Evolutionary conservation across 2,797 vertebrate genomes (phyloP).

Genomic region (Gymnocypris eckloni): DNA sequence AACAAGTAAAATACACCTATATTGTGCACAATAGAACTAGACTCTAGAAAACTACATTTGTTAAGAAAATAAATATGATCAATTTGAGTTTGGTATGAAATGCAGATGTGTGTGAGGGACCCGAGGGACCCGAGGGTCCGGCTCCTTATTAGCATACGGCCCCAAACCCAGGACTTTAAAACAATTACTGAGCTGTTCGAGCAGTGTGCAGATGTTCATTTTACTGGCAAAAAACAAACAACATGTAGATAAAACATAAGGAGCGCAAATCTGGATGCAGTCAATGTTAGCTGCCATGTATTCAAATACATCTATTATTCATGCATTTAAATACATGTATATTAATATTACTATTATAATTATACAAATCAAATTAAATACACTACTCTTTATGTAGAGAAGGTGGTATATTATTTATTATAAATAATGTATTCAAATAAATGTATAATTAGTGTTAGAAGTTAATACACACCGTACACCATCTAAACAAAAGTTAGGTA

Average conservation of each 20-base stretch:
- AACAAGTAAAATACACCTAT: neutral
- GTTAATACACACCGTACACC: neutral
- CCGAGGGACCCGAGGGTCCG: conserved; percentile 23
- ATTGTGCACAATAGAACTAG: neutral
- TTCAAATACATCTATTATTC: neutral
- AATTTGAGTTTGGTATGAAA: neutral
- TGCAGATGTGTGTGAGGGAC: conserved; percentile 2
- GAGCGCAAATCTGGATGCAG: neutral
- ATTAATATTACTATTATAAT: neutral
- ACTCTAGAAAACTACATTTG: neutral
- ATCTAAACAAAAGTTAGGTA: neutral
- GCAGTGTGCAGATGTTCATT: conserved; percentile 78
- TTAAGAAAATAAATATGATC: neutral
- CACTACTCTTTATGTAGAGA: neutral
- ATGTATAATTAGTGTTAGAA: neutral
- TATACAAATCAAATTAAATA: neutral
- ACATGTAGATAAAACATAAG: conserved; percentile 71
- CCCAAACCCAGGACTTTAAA: conserved; percentile 71
- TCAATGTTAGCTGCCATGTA: too few species aligned
- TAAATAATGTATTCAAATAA: neutral
- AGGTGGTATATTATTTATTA: neutral
- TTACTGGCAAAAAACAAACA: conserved; percentile 80
- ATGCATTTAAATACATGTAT: neutral
- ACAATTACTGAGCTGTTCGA: conserved; percentile 73
- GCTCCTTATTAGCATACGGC: conserved; percentile 70